These are phyloP conservation scores for Maniola hyperantus DNA, from an alignment of 2,888 invertebrate species.

Conservation along the genomic window DNA sequence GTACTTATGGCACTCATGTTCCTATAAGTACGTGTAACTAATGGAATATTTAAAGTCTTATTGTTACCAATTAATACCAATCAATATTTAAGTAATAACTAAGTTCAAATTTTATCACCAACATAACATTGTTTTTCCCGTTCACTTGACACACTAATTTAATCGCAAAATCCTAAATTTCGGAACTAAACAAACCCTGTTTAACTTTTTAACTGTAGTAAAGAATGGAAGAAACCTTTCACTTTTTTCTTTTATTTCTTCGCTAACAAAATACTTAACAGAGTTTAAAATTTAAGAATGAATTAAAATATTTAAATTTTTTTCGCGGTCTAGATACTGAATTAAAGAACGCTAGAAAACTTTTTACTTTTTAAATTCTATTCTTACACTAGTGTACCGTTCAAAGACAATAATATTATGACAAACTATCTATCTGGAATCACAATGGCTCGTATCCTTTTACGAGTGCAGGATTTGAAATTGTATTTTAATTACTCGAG, in stretches of 20 bases:
- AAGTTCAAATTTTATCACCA: slow-evolving; percentile 4
- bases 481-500: slow-evolving; percentile 19
- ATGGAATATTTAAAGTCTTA: neutral
- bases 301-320: neutral
- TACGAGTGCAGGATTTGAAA: slow-evolving; percentile 3
- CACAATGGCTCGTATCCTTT: slow-evolving; percentile 24
- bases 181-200: neutral
- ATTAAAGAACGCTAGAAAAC: neutral
- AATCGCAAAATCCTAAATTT: neutral
- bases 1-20: neutral
- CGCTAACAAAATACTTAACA: neutral
- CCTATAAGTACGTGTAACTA: neutral
- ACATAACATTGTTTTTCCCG: neutral
- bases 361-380: slow-evolving; percentile 26
- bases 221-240: neutral
- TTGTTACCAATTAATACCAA: neutral
- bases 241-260: neutral
- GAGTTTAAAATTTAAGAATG: neutral
- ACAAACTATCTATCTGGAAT: slow-evolving; percentile 37
- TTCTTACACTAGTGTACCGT: slow-evolving; percentile 27
- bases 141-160: neutral
- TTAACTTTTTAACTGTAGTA: too few relatives aligned
- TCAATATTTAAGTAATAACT: neutral
- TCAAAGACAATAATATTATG: slow-evolving; percentile 30
- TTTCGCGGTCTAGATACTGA: neutral